These are phyloP conservation scores for Lampris incognitus DNA, from an alignment of 2,113 vertebrate genomes.

Conservation along the genomic window DNA sequence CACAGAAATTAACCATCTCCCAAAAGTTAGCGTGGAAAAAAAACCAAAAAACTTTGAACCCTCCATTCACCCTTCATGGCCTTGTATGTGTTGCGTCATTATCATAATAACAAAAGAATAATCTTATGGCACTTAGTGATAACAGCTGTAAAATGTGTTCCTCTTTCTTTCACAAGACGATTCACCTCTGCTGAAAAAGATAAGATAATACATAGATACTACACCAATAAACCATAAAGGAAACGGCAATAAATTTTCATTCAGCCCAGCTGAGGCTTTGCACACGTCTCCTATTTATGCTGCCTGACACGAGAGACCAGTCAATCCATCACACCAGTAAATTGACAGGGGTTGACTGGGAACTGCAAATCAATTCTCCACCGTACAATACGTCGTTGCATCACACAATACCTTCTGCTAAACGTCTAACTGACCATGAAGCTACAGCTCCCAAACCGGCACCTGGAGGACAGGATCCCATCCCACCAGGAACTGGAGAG, in stretches of 20 bases:
- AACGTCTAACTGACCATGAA: constrained; percentile 69
- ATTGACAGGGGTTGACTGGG: constrained; percentile 5
- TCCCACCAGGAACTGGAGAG: constrained; percentile 84
- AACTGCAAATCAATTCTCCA: constrained; percentile 20
- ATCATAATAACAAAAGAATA: no score
- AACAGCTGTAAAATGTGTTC: no score
- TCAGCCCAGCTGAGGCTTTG: constrained; percentile 12
- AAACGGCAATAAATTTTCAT: constrained; percentile 6
- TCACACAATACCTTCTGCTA: background rate
- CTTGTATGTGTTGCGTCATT: no score
- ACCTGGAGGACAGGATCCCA: constrained; percentile 88
- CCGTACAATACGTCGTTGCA: constrained; percentile 13
- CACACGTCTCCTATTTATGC: constrained; percentile 21
- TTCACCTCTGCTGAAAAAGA: background rate
- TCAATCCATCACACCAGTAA: constrained; percentile 53
- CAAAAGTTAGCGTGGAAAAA: no score
- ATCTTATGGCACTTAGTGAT: no score
- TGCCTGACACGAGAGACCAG: constrained; percentile 15
- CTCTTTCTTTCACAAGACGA: background rate
- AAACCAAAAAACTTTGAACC: no score
- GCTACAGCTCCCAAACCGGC: constrained; percentile 85
- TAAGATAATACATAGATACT: no score
- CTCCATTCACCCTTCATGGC: no score
- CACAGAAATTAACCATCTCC: no score
- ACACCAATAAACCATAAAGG: no score